Evolutionary conservation across 2,797 vertebrate genomes (phyloP), one percentile per base, ranked within the genome.

Genomic region (Paguma larvata): DNA sequence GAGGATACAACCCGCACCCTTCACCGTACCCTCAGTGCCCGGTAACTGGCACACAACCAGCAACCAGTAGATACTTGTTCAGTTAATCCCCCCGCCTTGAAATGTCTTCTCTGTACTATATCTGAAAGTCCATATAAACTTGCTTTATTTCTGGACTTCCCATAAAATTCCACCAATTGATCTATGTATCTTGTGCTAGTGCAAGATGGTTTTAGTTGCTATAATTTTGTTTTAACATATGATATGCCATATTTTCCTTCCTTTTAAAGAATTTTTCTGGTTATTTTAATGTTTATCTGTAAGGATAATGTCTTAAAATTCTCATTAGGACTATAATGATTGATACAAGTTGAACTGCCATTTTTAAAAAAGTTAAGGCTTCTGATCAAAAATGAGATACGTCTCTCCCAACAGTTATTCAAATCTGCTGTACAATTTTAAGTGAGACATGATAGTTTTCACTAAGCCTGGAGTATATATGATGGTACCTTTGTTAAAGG

Each of bases 201-300:
- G 30, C 25, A 38, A 86, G 79, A 32, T 75, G 23, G 32, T 67
- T 88, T 84, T 53, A 79, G 30, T 91, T 65, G 84, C 41, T 77
- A n/a, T 63, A 85, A 95, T 77, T 70, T 84, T 41, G 7, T 88
- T 86, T 95, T 80, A 96, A 83, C 67, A 91, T 46, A 62, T 38
- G 7, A 62, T 72, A 78, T 56, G 13, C 48, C 53, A 95, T 65
- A 75, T 72, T 92, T 78, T 85, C 32, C 30, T 27, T 41, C n/a
- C 89, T 82, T 77, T 44, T 30, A 89, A 89, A 94, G 16, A 95
- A n/a, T 15, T 51, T 53, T 85, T 48, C 53, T 78, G 3, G 19
- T 68, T 73, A 93, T 63, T 89, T 88, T 85, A 68, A 96, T n/a
- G 27, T 80, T 91, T 85, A 82, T 41, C 5, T 77, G 27, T 7